phyloP scores from a whole-genome alignment of 1,140 invertebrate species.

The Eumeta japonica region DNA sequence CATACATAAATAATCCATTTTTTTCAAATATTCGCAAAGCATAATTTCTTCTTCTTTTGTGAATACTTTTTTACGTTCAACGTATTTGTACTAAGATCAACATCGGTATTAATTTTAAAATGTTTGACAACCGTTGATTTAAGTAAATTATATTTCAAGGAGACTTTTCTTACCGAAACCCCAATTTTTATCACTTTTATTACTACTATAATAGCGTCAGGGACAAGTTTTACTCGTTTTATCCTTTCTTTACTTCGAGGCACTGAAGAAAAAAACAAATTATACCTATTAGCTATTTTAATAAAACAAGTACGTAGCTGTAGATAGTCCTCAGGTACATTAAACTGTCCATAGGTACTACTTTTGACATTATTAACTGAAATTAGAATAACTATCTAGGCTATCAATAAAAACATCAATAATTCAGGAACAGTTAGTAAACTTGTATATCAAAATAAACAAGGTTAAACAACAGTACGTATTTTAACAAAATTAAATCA shows the following conservation, averaged over 20 bases:
- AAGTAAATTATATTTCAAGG: slow-evolving; percentile 8
- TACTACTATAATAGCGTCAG: slow-evolving; percentile 8
- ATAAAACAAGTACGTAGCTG: slow-evolving; percentile 1
- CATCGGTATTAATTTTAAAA: slow-evolving; percentile 3
- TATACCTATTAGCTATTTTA: too few species aligned
- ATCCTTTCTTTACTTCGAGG: slow-evolving; percentile 8
- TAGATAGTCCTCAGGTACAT: slow-evolving; percentile 9
- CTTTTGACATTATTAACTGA: too few species aligned
- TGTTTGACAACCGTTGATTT: slow-evolving; percentile 10
- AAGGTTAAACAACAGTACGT: too few species aligned
- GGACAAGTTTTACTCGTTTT: slow-evolving; percentile 4
- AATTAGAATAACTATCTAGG: too few species aligned
- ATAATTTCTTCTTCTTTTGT: slow-evolving; percentile 7
- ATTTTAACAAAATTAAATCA: too few species aligned
- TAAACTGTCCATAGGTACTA: too few species aligned
- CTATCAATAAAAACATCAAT: too few species aligned
- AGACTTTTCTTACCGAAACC: slow-evolving; percentile 7
- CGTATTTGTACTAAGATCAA: slow-evolving; percentile 3
- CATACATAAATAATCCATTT: slow-evolving; percentile 9
- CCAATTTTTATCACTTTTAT: slow-evolving; percentile 10
- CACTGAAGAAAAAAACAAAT: slow-evolving; percentile 9
- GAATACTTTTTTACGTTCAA: slow-evolving; percentile 7
- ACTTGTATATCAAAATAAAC: too few species aligned
- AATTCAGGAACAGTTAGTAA: too few species aligned
- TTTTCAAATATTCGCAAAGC: slow-evolving; percentile 8